A percentile compares a stretch with the other conserved stretches of the same genome.
phyloP scores from a whole-genome alignment of 2,797 vertebrate genomes.

The Sarcophilus harrisii region DNA sequence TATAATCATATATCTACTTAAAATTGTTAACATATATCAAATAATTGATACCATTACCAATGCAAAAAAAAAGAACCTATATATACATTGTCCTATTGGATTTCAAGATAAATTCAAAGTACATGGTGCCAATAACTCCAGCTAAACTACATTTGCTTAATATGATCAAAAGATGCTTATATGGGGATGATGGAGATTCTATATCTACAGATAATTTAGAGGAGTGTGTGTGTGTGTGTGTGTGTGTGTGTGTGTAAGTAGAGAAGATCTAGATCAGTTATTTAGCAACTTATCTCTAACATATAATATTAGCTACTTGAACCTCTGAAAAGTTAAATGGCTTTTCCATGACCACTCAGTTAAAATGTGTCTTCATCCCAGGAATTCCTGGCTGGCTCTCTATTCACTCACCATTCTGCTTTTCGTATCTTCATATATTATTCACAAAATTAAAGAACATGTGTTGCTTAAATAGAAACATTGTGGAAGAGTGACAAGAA shows the following conservation, averaged over 20 bases:
- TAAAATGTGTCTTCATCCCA: not conserved
- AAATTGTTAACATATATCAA: not conserved
- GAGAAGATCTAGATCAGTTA: not conserved
- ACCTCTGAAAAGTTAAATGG: not conserved
- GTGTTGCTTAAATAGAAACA: not conserved
- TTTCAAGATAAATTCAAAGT: conserved; percentile 5
- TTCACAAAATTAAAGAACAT: not conserved
- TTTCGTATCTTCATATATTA: not conserved
- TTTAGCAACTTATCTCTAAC: not conserved
- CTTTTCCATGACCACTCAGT: not conserved
- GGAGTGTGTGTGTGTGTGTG: not conserved
- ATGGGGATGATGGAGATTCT: not conserved
- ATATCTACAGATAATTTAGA: not conserved
- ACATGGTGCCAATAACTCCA: not conserved
- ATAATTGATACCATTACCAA: conserved; percentile 40
- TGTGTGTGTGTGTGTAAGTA: not conserved
- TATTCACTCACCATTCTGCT: not conserved
- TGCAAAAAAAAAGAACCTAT: not conserved
- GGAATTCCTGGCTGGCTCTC: not conserved
- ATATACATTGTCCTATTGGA: not conserved
- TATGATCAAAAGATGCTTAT: not conserved
- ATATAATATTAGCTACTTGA: not conserved
- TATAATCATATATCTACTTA: not conserved
- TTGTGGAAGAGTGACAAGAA: not conserved
- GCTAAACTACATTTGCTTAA: not conserved